Percentiles rank a stretch among this genome's conserved stretches.
Evolutionary conservation across 2,113 vertebrate species (phyloP).

Genomic region (Chloropsis cyanopogon): DNA sequence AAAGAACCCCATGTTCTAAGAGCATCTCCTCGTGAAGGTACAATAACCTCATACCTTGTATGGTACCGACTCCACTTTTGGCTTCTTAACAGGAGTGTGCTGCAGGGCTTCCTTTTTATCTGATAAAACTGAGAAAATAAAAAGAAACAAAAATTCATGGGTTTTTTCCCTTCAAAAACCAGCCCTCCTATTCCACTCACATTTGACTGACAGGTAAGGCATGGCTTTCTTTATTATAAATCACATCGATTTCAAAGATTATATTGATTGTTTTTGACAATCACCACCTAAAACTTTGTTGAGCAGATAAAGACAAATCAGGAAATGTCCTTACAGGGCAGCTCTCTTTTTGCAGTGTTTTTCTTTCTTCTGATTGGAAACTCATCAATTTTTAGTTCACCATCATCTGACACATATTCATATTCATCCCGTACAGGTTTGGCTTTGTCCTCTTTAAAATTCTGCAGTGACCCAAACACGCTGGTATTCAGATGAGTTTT

Average conservation of each 20-base stretch:
- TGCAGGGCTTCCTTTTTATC: constrained; percentile 88
- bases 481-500: constrained; percentile 88
- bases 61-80: constrained; percentile 81
- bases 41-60: constrained; percentile 79
- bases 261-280: neutral
- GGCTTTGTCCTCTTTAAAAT: constrained; percentile 93
- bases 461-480: constrained; percentile 93
- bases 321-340: constrained; percentile 85
- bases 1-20: neutral
- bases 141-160: neutral
- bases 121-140: constrained; percentile 81
- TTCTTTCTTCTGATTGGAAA: constrained; percentile 98
- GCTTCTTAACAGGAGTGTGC: constrained; percentile 78
- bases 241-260: neutral
- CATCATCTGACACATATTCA: constrained; percentile 96
- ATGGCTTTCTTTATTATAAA: neutral
- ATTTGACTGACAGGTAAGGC: neutral
- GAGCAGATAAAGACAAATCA: neutral
- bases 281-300: neutral
- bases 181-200: neutral
- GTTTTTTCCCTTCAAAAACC: neutral
- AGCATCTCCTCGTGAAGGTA: neutral
- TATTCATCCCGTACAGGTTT: constrained; percentile 95
- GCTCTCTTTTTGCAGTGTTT: constrained; percentile 87
- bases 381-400: constrained; percentile 96